Percentiles rank a stretch among this genome's conserved stretches.
Conservation (phyloP, 2,113 vertebrate species). For the Narcine bancroftii region DNA sequence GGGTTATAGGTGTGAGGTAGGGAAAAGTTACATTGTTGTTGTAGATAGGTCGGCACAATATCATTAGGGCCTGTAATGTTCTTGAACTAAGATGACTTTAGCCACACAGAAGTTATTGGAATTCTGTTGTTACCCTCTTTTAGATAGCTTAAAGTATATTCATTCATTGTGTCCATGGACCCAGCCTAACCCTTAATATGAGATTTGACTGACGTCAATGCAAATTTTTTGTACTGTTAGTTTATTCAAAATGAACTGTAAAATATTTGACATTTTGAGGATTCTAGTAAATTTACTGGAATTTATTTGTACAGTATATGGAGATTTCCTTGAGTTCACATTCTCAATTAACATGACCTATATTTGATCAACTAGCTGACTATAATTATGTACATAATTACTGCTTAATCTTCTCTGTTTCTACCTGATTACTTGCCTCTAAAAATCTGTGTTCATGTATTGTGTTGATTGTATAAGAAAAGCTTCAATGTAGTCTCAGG, state of each 20-base stretch:
- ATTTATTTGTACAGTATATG: slow-evolving; percentile 11
- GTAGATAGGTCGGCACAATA: too few relatives aligned
- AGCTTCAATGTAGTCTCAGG: not conserved
- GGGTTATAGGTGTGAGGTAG: too few relatives aligned
- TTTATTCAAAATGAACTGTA: not conserved
- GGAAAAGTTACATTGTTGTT: too few relatives aligned
- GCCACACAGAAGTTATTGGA: too few relatives aligned
- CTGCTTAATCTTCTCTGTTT: not conserved
- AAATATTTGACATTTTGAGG: not conserved
- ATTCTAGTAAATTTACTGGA: not conserved
- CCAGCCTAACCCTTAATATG: not conserved
- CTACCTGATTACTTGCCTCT: not conserved
- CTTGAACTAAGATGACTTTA: not conserved
- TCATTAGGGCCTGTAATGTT: too few relatives aligned
- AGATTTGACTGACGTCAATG: not conserved
- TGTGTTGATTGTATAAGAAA: not conserved
- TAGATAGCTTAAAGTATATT: not conserved
- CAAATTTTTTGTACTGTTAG: not conserved
- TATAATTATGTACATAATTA: not conserved
- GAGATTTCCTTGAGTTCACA: not conserved
- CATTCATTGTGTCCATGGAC: not conserved
- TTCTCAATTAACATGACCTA: not conserved
- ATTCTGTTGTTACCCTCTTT: not conserved
- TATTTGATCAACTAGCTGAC: not conserved
- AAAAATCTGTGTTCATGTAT: not conserved